phyloP scores from a whole-genome alignment of 2,888 invertebrate species.

The Lepetodrilus schrolli region DNA sequence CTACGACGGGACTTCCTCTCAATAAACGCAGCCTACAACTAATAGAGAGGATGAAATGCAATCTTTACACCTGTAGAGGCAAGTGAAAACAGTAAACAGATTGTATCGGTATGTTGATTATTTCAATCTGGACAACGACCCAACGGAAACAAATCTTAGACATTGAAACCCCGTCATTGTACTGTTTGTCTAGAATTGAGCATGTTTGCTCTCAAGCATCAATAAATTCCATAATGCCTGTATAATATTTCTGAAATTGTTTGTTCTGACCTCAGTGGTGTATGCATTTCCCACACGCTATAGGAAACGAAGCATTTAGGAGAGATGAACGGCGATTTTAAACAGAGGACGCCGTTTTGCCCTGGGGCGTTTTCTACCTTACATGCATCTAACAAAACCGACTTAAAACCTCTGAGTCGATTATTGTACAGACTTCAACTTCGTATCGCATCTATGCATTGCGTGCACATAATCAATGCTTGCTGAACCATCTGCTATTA shows the following conservation, averaged over 20 bases:
- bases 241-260: conserved; percentile 23
- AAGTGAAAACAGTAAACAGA: background rate
- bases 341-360: background rate
- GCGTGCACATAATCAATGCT: conserved; percentile 16
- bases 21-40: background rate
- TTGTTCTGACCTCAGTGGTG: conserved; percentile 14
- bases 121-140: background rate
- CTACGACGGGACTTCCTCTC: background rate
- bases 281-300: conserved; percentile 20
- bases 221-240: conserved; percentile 26
- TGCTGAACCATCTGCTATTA: conserved; percentile 11
- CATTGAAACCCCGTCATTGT: background rate
- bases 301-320: background rate
- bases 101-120: conserved; percentile 6
- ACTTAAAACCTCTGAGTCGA: background rate
- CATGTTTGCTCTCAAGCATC: conserved; percentile 22
- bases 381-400: conserved; percentile 12
- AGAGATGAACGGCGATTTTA: background rate
- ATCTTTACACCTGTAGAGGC: background rate
- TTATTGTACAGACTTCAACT: background rate
- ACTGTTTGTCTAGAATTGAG: conserved; percentile 17
- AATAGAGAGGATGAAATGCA: background rate
- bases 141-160: background rate
- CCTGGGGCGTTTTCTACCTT: background rate
- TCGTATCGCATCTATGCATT: conserved; percentile 1